A percentile compares a stretch with the other conserved stretches of the same genome.
phyloP scores from a whole-genome alignment of 2,888 invertebrate genomes.

The Folsomia manolachei region DNA sequence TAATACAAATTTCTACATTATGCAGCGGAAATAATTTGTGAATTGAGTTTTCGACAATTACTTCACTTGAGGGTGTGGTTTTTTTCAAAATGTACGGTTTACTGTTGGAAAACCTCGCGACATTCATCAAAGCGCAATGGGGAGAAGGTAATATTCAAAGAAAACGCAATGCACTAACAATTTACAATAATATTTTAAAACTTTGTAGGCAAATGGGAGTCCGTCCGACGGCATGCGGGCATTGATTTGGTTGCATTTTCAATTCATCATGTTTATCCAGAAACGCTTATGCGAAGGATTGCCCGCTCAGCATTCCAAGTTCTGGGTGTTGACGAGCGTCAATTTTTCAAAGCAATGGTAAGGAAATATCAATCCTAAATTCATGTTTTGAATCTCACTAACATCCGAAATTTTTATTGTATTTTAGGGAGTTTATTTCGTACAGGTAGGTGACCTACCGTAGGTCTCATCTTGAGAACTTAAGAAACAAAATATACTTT shows the following conservation, averaged over 20 bases:
- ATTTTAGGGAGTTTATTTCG: slow-evolving; percentile 10
- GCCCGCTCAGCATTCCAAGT: slow-evolving; percentile 82
- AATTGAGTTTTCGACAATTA: no score
- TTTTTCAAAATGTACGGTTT: slow-evolving; percentile 80
- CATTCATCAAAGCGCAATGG: slow-evolving; percentile 86
- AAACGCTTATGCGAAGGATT: slow-evolving; percentile 77
- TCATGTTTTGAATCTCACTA: no score
- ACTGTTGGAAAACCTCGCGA: slow-evolving; percentile 87
- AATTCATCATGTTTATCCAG: slow-evolving; percentile 90
- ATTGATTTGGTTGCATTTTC: slow-evolving; percentile 78
- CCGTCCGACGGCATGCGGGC: slow-evolving; percentile 78
- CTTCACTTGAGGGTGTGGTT: no score
- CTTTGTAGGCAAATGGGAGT: slow-evolving; percentile 90
- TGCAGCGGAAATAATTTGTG: no score
- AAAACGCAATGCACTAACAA: no score
- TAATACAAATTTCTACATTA: no score
- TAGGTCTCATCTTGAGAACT: no score
- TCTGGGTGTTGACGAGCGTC: slow-evolving; percentile 77
- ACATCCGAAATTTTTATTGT: no score
- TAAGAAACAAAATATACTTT: no score
- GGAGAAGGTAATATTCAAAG: no score
- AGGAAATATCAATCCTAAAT: slow-evolving; percentile 89
- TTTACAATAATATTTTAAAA: no score
- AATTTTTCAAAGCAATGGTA: slow-evolving; percentile 92
- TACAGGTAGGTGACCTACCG: no score